phyloP scores from a whole-genome alignment of 2,113 vertebrate species.

The Catagonus wagneri region DNA sequence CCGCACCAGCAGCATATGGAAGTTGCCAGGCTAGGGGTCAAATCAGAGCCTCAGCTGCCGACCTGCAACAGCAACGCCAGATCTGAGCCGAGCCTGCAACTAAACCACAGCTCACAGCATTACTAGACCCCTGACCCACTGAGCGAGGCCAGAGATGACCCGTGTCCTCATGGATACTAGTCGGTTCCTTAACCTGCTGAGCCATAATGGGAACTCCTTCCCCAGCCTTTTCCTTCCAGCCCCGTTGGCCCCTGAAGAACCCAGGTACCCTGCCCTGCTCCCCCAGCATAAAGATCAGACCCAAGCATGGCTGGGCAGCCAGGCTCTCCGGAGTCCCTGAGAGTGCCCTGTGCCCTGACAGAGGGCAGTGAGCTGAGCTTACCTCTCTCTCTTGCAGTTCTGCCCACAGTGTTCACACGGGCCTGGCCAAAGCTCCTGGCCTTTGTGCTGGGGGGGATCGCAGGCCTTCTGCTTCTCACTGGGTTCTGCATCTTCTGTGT shows the following conservation, averaged over 20 bases:
- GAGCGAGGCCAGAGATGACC: too few relatives aligned
- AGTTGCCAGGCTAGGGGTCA: too few relatives aligned
- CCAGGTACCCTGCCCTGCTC: neutral
- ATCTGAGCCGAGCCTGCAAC: too few relatives aligned
- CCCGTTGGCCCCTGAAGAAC: neutral
- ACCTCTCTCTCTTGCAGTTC: slow-evolving; percentile 37
- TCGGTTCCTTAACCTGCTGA: too few relatives aligned
- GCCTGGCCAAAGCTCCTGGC: neutral
- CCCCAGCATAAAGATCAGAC: neutral
- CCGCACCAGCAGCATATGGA: too few relatives aligned
- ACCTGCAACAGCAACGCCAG: too few relatives aligned
- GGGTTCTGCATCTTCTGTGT: slow-evolving; percentile 63
- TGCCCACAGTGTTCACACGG: rapidly evolving
- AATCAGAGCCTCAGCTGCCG: too few relatives aligned
- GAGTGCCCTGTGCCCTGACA: neutral
- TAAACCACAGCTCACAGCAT: too few relatives aligned
- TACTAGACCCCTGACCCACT: too few relatives aligned
- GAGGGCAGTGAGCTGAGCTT: neutral
- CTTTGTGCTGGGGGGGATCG: neutral
- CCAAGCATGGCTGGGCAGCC: neutral
- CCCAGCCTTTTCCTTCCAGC: neutral
- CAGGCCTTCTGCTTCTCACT: slow-evolving; percentile 40
- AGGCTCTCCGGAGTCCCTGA: neutral
- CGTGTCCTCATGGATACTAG: too few relatives aligned
- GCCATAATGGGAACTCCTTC: neutral